Evolutionary conservation across 2,888 invertebrate species (phyloP), one percentile per base, ranked within the genome.

Genomic region (Drosophila stalkeri): DNA sequence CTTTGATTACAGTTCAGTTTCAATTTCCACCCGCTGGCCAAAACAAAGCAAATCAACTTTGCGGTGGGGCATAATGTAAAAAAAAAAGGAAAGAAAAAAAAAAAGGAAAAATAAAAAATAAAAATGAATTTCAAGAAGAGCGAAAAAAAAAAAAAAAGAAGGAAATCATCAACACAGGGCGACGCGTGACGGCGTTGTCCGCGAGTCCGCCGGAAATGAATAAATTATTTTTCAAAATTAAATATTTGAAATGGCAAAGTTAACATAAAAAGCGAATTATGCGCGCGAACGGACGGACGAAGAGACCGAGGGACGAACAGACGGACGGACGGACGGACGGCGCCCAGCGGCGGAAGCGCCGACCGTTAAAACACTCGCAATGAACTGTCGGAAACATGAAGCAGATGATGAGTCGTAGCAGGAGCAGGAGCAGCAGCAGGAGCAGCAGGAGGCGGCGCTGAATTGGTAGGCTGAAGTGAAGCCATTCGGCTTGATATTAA

Each of bases 201-300:
- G 20, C 18, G 49, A 44, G 60, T 57, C 44, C 57, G 87, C 78
- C 89, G 90, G 89, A 89, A 90, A 90, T 86, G 89, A 89, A 86
- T 90, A 90, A 86, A 89, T 90, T 86, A 85, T 85, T 85, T 85
- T 79, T 79, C 74, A 81, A 79, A 79, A 79, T 79, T 79, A 79
- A 79, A 79, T 79, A 79, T 79, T 79, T 81, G 79, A 79, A 79
- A 79, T 79, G 79, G 82, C 80, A 79, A 80, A 80, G 80, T 79
- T 80, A 80, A 80, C 86, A 86, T 75, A 89, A 86, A 90, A 90
- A 90, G 76, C 90, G 87, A 89, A 89, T 89, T 90, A 86, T 89
- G 90, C 90, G 66, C 71, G 64, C 55, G 55, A 55, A 1, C 52
- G 39, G n/a, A 7, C 63, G 56, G 43, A 63, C 64, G 57, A 49